Conservation (phyloP, 2,113 vertebrate species). For the Psophia crepitans region DNA sequence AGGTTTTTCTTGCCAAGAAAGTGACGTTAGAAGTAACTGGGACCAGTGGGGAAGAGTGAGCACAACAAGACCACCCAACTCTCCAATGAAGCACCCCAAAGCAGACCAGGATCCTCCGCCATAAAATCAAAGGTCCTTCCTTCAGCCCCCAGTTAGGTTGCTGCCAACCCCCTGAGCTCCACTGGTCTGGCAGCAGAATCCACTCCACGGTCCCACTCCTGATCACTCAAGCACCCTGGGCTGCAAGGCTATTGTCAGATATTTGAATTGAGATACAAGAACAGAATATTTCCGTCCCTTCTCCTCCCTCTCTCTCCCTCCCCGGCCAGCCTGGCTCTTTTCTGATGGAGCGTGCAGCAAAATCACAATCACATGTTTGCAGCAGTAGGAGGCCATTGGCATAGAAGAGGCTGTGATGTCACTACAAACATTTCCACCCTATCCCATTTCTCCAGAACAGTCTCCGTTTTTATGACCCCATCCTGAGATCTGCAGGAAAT, state of each 20-base stretch:
- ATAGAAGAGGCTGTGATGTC: slow-evolving; percentile 63
- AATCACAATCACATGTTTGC: slow-evolving; percentile 68
- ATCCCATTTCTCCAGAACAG: slow-evolving; percentile 61
- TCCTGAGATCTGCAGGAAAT: slow-evolving; percentile 68
- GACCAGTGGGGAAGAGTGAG: not conserved
- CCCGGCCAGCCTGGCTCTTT: slow-evolving; percentile 39
- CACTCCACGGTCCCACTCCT: not conserved
- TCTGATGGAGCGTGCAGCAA: slow-evolving; percentile 60
- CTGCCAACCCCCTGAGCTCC: not conserved
- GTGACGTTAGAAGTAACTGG: not conserved
- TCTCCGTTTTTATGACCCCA: slow-evolving; percentile 68
- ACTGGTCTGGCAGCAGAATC: not conserved
- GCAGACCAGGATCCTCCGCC: not conserved
- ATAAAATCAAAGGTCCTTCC: not conserved
- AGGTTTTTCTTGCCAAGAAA: not conserved
- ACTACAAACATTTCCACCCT: slow-evolving; percentile 63
- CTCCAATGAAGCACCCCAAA: not conserved
- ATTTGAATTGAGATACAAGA: slow-evolving; percentile 42
- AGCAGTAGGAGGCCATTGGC: slow-evolving; percentile 65
- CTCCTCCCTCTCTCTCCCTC: slow-evolving; percentile 22
- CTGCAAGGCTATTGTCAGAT: slow-evolving; percentile 16
- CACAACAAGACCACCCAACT: not conserved
- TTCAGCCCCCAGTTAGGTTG: not conserved
- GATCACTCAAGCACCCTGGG: not conserved
- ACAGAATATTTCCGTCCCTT: slow-evolving; percentile 39